phyloP scores from a whole-genome alignment of 2,113 vertebrate genomes.

The Stegostoma tigrinum region DNA sequence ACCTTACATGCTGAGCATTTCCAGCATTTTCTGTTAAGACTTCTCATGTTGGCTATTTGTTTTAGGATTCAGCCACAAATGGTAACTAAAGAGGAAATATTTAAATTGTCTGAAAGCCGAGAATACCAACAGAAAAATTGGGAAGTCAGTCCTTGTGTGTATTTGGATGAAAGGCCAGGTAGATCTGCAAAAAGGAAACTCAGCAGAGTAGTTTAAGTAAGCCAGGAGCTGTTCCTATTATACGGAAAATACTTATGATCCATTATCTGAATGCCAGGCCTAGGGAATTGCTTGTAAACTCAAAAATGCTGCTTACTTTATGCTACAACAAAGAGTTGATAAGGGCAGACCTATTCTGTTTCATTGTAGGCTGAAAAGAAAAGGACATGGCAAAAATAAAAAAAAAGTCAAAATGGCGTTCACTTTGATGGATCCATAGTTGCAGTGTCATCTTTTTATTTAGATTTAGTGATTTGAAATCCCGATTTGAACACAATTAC shows the following conservation, averaged over 20 bases:
- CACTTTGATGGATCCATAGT: neutral
- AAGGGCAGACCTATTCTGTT: neutral
- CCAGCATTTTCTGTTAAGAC: too few relatives aligned
- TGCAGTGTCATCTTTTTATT: neutral
- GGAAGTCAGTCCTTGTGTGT: too few relatives aligned
- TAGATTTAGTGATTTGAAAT: neutral
- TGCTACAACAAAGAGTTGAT: neutral
- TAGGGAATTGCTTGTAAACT: neutral
- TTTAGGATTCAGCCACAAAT: neutral
- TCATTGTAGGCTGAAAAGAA: neutral
- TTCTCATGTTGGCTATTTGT: neutral
- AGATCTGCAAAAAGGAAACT: neutral
- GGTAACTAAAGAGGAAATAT: neutral
- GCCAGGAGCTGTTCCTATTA: neutral
- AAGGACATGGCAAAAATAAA: neutral
- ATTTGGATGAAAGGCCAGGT: neutral
- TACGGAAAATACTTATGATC: neutral
- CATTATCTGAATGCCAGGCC: neutral
- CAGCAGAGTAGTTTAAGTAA: neutral
- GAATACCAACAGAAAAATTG: neutral
- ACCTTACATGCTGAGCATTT: too few relatives aligned
- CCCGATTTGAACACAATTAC: neutral
- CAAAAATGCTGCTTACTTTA: neutral
- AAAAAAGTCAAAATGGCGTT: neutral
- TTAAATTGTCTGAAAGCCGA: too few relatives aligned